phyloP scores from a whole-genome alignment of 2,888 invertebrate species.

The Noctua fimbriata region DNA sequence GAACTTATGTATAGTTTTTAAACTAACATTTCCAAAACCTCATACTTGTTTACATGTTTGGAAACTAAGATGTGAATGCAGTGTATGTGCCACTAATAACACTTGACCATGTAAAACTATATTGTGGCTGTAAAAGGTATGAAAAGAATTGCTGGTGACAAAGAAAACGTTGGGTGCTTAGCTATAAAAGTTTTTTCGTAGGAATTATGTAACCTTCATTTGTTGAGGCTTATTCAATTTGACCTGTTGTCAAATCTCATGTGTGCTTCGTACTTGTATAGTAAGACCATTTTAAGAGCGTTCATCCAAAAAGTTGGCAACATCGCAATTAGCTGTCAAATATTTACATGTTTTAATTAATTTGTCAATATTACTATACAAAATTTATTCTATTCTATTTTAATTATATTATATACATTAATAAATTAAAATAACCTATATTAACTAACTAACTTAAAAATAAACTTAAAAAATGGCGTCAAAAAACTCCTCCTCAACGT shows the following conservation, averaged over 20 bases:
- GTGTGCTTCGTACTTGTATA: neutral
- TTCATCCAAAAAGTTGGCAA: too few species aligned
- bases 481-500: too few species aligned
- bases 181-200: neutral
- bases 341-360: too few species aligned
- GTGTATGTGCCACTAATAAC: neutral
- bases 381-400: too few species aligned
- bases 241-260: neutral
- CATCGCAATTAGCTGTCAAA: too few species aligned
- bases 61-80: neutral
- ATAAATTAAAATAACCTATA: too few species aligned
- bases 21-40: neutral
- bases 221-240: neutral
- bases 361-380: too few species aligned
- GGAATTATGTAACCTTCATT: neutral
- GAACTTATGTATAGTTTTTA: neutral
- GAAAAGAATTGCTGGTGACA: conserved; percentile 24
- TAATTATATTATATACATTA: too few species aligned
- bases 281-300: neutral
- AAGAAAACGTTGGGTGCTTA: neutral
- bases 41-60: neutral
- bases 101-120: conserved; percentile 24
- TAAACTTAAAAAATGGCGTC: too few species aligned
- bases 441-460: too few species aligned
- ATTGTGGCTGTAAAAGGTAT: conserved; percentile 23